These are phyloP conservation scores for Dicycla oo DNA, from an alignment of 2,888 invertebrate species.

Conservation along the genomic window DNA sequence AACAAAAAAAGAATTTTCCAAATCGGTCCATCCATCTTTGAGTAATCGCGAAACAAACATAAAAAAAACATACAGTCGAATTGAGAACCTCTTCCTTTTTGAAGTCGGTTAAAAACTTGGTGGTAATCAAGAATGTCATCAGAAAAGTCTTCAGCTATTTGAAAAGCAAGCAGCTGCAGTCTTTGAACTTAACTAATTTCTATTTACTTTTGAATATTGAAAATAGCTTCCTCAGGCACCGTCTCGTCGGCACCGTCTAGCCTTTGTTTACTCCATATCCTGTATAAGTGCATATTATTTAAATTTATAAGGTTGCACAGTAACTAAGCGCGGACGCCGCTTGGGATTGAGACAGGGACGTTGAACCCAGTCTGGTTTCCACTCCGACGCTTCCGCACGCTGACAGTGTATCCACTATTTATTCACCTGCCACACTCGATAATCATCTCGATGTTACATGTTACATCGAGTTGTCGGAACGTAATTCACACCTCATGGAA, in stretches of 20 bases:
- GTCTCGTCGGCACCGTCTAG: slow-evolving; percentile 30
- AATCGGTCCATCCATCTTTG: no score
- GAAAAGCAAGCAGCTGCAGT: no score
- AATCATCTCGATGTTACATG: slow-evolving; percentile 44
- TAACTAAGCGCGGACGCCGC: slow-evolving; percentile 48
- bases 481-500: slow-evolving; percentile 48
- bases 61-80: no score
- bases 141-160: slow-evolving; percentile 6
- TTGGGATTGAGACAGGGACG: slow-evolving; percentile 69
- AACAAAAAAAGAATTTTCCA: no score
- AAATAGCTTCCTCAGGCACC: slow-evolving; percentile 23
- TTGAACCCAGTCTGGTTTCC: slow-evolving; percentile 80
- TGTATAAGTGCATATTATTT: slow-evolving; percentile 46
- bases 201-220: slow-evolving; percentile 42
- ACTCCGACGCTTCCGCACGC: slow-evolving; percentile 74
- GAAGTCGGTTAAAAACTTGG: background rate
- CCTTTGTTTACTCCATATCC: slow-evolving; percentile 46
- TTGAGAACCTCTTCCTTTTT: no score
- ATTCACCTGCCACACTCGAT: slow-evolving; percentile 61
- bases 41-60: no score
- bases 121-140: background rate
- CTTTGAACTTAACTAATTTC: slow-evolving; percentile 23
- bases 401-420: slow-evolving; percentile 54
- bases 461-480: slow-evolving; percentile 12
- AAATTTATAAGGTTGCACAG: slow-evolving; percentile 37